A percentile compares a stretch with the other conserved stretches of the same genome.
These are phyloP conservation scores for Numenius arquata DNA, from an alignment of 2,113 vertebrate species.

Conservation along the genomic window DNA sequence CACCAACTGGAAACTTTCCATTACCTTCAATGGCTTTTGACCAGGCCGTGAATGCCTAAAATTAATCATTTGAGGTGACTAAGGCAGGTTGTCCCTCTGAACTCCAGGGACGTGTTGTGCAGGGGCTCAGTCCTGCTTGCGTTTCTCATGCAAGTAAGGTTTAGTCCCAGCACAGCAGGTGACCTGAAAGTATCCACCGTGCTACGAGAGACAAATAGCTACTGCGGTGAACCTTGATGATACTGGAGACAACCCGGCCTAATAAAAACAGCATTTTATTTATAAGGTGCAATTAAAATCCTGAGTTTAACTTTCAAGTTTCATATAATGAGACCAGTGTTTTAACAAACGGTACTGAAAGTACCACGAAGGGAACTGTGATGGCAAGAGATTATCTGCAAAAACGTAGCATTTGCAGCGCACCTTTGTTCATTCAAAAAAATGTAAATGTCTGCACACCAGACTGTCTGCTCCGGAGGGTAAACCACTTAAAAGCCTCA, in stretches of 20 bases:
- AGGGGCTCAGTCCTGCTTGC: not conserved
- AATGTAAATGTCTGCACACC: not conserved
- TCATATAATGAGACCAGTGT: slow-evolving; percentile 27
- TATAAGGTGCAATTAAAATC: slow-evolving; percentile 50
- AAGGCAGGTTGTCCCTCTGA: slow-evolving; percentile 17
- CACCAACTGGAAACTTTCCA: not conserved
- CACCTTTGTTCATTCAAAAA: slow-evolving; percentile 13
- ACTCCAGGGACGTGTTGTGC: slow-evolving; percentile 11
- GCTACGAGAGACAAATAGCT: slow-evolving; percentile 42
- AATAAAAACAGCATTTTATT: slow-evolving; percentile 57
- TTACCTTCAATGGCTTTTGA: not conserved
- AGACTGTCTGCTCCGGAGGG: not conserved
- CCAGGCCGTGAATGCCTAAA: not conserved
- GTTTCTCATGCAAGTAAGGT: slow-evolving; percentile 22
- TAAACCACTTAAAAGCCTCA: not conserved
- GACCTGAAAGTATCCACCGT: not conserved
- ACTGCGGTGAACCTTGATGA: slow-evolving; percentile 53
- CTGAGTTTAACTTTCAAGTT: slow-evolving; percentile 39
- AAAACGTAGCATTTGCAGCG: not conserved
- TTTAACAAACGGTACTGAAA: slow-evolving; percentile 33
- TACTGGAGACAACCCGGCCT: slow-evolving; percentile 26
- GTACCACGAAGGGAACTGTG: not conserved
- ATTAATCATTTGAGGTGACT: slow-evolving; percentile 4
- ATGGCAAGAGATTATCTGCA: slow-evolving; percentile 4
- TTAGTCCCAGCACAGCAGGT: slow-evolving; percentile 29